Evolutionary conservation across 2,797 vertebrate species (phyloP), one percentile per base, ranked within the genome.

Genomic region (Zenarchopterus dispar): DNA sequence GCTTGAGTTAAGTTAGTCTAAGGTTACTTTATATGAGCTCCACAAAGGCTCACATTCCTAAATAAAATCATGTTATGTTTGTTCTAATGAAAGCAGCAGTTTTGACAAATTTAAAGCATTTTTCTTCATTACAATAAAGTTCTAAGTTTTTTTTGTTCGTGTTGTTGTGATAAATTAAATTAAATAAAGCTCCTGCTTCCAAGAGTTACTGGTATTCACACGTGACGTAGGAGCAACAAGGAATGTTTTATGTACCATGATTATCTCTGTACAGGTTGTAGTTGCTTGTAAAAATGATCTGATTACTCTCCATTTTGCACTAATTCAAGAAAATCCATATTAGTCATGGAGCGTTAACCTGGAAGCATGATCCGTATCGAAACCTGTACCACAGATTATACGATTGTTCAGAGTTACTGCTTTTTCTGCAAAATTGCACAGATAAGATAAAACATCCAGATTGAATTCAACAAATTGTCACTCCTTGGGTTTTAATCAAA

Each of bases 31-130:
- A 80, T 60, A 56, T 7, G 33, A 33, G 64, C 51, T 51, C 31
- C 10, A 61, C 44, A 26, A 26, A 6, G 5, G 54, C 64, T 75
- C 26, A 74, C 49, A 89, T 84, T 90, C 88, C 85, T 75, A 15
- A 59, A 79, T 61, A 16, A 41, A 63, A 56, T 86, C 80, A 82
- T 86, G 73, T 9, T 0, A 10, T 72, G 57, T 0, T 85, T 85
- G 81, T 84, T 84, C 58, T 53, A 22, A 5, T 45, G 42, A 48
- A 22, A 6, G 23, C 60, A 43, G 19, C 6, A 45, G 73, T 48
- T 44, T 19, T 73, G 70, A 66, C 58, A 44, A 63, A 31, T 54
- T 43, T 8, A 3, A 18, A 43, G 19, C 53, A 16, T 74, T 80
- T 80, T 41, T 62, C 26, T 23, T 28, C 0, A 52, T 60, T 67